Evolutionary conservation across 2,797 vertebrate genomes (phyloP).

Genomic region (Stomatorhinus walkeri): DNA sequence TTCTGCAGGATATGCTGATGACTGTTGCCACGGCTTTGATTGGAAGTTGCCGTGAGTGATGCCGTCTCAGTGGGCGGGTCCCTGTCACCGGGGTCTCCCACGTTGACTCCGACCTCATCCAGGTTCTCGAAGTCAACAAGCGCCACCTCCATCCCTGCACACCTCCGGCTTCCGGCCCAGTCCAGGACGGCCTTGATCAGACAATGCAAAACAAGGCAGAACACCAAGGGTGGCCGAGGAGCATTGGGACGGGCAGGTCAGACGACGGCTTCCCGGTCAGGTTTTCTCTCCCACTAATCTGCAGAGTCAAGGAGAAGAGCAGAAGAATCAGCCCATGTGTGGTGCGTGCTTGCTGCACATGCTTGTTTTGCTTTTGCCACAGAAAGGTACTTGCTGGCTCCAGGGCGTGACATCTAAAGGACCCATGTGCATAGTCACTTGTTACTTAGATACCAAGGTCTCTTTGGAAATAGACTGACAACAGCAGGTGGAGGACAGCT

Average conservation of each 20-base stretch:
- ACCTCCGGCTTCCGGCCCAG: constrained; percentile 47
- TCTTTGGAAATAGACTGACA: constrained; percentile 16
- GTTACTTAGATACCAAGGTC: constrained; percentile 23
- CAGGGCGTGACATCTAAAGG: constrained; percentile 11
- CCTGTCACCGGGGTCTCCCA: constrained; percentile 73
- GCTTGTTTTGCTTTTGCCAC: constrained; percentile 14
- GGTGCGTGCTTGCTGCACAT: constrained; percentile 22
- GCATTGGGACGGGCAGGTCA: constrained; percentile 30
- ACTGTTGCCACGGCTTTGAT: constrained; percentile 50
- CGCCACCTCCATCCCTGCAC: constrained; percentile 82
- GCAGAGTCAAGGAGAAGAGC: constrained; percentile 31
- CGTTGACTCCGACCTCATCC: constrained; percentile 72
- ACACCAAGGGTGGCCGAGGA: background rate
- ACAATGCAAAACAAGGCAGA: background rate
- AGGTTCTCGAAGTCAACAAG: constrained; percentile 86
- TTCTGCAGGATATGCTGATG: constrained; percentile 19
- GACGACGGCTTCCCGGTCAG: constrained; percentile 27
- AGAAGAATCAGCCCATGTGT: constrained; percentile 31
- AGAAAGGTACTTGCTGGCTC: constrained; percentile 5
- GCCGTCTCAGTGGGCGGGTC: constrained; percentile 61
- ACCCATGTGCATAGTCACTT: background rate
- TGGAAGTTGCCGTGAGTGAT: constrained; percentile 59
- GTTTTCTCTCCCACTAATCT: constrained; percentile 46
- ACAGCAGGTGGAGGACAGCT: background rate
- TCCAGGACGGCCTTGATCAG: constrained; percentile 30